Conservation (phyloP, 64 coral and sea anemone genomes). For the Stichodactyla mertensii region DNA sequence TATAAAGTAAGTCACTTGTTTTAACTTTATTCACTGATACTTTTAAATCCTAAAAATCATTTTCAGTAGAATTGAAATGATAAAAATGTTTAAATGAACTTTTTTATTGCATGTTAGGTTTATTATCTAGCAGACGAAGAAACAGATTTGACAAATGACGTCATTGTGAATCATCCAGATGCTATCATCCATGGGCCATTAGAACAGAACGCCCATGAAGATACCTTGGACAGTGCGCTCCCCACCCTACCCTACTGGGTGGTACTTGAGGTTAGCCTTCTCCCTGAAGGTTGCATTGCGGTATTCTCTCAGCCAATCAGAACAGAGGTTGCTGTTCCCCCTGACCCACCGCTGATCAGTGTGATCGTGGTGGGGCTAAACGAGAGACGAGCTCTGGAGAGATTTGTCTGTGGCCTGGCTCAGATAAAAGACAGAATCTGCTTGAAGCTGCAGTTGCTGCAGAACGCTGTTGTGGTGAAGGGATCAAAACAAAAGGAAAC, state of each 20-base stretch:
- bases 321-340: constrained; percentile 49
- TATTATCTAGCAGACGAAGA: constrained; percentile 44
- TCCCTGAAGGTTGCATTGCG: constrained; percentile 32
- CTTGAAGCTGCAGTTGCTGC: constrained; percentile 10
- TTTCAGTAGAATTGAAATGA: too few relatives aligned
- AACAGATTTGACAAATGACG: not conserved
- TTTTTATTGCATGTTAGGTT: constrained; percentile 18
- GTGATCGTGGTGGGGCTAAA: constrained; percentile 48
- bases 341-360: constrained; percentile 63
- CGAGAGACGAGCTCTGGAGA: constrained; percentile 51
- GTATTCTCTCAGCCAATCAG: constrained; percentile 74
- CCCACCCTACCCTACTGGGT: constrained; percentile 61
- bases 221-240: constrained; percentile 46
- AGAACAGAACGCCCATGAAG: constrained; percentile 37
- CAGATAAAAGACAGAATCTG: constrained; percentile 48
- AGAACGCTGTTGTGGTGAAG: constrained; percentile 70
- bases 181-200: constrained; percentile 53
- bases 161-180: constrained; percentile 16
- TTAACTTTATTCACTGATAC: too few relatives aligned
- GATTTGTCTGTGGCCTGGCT: constrained; percentile 55
- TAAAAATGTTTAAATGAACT: too few relatives aligned
- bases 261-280: constrained; percentile 60
- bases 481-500: constrained; percentile 69
- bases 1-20: constrained; percentile 46
- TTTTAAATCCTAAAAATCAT: too few relatives aligned